These are phyloP conservation scores for Drosophila nasuta DNA, from an alignment of 1,140 invertebrate species.

Conservation along the genomic window DNA sequence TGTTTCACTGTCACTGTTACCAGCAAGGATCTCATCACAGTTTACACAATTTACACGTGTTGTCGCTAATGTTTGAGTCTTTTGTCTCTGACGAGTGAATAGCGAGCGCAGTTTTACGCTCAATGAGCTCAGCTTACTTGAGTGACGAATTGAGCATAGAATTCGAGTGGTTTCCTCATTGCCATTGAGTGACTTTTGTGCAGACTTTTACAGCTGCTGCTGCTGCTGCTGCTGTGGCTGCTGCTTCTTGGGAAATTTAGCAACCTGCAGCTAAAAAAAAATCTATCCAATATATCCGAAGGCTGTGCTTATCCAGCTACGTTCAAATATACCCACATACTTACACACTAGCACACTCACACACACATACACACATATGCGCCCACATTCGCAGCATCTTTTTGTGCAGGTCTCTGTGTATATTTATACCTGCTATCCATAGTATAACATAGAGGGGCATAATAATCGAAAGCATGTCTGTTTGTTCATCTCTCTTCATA, in stretches of 20 bases:
- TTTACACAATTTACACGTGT: conserved; percentile 15
- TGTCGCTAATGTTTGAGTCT: conserved; percentile 4
- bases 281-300: conserved; percentile 29
- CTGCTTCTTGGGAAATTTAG: conserved; percentile 16
- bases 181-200: conserved; percentile 68
- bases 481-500: no score
- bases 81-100: background rate
- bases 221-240: conserved; percentile 3
- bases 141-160: conserved; percentile 7
- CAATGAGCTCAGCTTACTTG: background rate
- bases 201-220: conserved; percentile 50
- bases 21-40: background rate
- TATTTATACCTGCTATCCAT: background rate
- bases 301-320: conserved; percentile 29
- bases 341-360: background rate
- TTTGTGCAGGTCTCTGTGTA: conserved; percentile 33
- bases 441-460: no score
- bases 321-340: conserved; percentile 21
- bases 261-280: conserved; percentile 29
- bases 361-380: background rate
- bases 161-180: conserved; percentile 18
- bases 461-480: no score
- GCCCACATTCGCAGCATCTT: conserved; percentile 30
- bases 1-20: background rate
- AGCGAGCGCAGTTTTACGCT: background rate